These are phyloP conservation scores for Embiotoca jacksoni DNA, from an alignment of 2,113 vertebrate species.

Conservation along the genomic window DNA sequence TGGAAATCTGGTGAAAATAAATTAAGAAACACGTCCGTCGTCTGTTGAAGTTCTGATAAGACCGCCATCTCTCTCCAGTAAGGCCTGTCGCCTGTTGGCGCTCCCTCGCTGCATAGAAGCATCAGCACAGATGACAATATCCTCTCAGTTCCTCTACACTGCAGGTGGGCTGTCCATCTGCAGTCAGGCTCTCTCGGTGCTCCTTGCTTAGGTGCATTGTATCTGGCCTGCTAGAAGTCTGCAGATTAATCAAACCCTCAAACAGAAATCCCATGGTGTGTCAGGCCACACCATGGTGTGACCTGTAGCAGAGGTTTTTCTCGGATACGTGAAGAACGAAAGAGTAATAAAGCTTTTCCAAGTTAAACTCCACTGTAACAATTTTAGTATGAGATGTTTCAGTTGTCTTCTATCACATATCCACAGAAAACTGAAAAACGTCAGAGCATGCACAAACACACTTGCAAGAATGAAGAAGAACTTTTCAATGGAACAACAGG, in stretches of 20 bases:
- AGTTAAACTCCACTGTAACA: background rate
- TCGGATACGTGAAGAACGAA: background rate
- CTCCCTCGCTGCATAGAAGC: slow-evolving; percentile 40
- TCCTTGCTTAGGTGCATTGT: slow-evolving; percentile 5
- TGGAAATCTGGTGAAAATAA: slow-evolving; percentile 68
- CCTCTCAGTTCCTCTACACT: slow-evolving; percentile 52
- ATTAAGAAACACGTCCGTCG: slow-evolving; percentile 60
- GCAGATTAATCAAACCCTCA: slow-evolving; percentile 18
- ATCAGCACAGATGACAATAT: slow-evolving; percentile 61
- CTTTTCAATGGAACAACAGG: background rate
- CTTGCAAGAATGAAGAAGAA: background rate
- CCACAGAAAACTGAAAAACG: slow-evolving; percentile 5
- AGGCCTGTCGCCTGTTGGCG: slow-evolving; percentile 33
- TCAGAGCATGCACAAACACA: background rate
- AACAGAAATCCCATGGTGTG: background rate
- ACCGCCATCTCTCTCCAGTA: slow-evolving; percentile 35
- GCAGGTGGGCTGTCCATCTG: slow-evolving; percentile 37
- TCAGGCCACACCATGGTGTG: background rate
- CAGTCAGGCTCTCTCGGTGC: slow-evolving; percentile 8
- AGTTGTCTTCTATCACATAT: background rate
- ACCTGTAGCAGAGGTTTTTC: background rate
- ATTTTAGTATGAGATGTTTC: background rate
- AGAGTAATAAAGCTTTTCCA: background rate
- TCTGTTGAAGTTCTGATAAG: slow-evolving; percentile 71
- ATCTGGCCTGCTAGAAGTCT: slow-evolving; percentile 10